These are phyloP conservation scores for Ovis canadensis DNA, from an alignment of 2,113 vertebrate genomes.

Conservation along the genomic window DNA sequence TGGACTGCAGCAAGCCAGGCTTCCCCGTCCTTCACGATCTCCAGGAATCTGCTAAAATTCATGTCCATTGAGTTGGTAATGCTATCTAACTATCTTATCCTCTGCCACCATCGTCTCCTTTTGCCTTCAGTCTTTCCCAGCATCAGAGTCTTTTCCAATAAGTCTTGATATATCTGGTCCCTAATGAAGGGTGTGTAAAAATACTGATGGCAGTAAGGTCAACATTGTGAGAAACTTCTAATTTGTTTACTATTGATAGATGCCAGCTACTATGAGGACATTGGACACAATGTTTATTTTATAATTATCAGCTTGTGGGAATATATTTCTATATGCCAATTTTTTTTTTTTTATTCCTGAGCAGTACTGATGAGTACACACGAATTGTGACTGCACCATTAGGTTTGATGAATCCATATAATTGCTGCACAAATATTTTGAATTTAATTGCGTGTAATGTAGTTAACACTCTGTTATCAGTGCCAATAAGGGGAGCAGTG, in stretches of 20 bases:
- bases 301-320: constrained; percentile 23
- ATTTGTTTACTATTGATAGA: constrained; percentile 29
- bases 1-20: not conserved
- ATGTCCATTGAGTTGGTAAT: not conserved
- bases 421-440: constrained; percentile 75
- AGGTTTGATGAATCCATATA: constrained; percentile 70
- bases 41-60: not conserved
- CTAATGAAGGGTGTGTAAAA: not conserved
- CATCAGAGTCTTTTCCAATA: not conserved
- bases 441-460: constrained; percentile 72
- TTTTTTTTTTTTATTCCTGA: not conserved
- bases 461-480: constrained; percentile 65
- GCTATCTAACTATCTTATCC: not conserved
- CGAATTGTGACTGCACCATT: constrained; percentile 56
- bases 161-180: not conserved
- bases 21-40: not conserved
- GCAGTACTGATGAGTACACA: constrained; percentile 45
- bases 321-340: constrained; percentile 47
- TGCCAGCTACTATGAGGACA: not conserved
- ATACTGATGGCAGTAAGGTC: not conserved
- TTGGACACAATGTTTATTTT: constrained; percentile 19
- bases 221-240: not conserved
- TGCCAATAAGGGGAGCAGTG: constrained; percentile 39
- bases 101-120: not conserved
- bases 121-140: not conserved